Conservation (phyloP, 2,888 invertebrate species). For the Heliconius hortense region DNA sequence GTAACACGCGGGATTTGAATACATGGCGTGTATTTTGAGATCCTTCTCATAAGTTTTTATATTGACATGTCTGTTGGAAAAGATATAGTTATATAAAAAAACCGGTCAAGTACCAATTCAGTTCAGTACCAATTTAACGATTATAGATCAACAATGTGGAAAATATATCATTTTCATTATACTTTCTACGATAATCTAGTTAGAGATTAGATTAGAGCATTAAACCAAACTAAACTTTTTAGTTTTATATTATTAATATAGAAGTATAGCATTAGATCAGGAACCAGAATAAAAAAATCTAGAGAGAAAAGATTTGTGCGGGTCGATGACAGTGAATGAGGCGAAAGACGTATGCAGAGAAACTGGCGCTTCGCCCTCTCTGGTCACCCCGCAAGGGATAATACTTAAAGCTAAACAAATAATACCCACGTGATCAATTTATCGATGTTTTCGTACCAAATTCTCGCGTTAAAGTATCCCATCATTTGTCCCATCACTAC, state of each 20-base stretch:
- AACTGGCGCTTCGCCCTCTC: neutral
- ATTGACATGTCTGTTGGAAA: slow-evolving; percentile 47
- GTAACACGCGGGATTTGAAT: slow-evolving; percentile 92
- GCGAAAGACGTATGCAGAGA: too few relatives aligned
- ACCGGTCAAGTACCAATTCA: neutral
- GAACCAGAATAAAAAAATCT: too few relatives aligned
- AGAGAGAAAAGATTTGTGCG: too few relatives aligned
- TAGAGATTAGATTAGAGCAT: too few relatives aligned
- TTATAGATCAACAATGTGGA: too few relatives aligned
- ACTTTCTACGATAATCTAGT: too few relatives aligned
- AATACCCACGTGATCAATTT: slow-evolving; percentile 88
- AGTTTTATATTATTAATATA: too few relatives aligned
- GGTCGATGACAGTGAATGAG: too few relatives aligned
- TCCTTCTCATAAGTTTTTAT: slow-evolving; percentile 79
- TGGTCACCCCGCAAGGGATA: neutral
- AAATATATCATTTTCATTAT: too few relatives aligned
- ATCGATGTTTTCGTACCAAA: slow-evolving; percentile 93
- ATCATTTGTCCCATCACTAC: slow-evolving; percentile 96
- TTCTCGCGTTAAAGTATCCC: slow-evolving; percentile 87
- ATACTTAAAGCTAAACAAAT: neutral
- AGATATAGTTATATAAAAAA: neutral
- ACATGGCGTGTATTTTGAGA: slow-evolving; percentile 85
- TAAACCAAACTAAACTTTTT: too few relatives aligned
- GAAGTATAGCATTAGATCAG: too few relatives aligned
- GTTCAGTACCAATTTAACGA: too few relatives aligned